phyloP scores from a whole-genome alignment of 2,888 invertebrate genomes.

The Taenaris catops region DNA sequence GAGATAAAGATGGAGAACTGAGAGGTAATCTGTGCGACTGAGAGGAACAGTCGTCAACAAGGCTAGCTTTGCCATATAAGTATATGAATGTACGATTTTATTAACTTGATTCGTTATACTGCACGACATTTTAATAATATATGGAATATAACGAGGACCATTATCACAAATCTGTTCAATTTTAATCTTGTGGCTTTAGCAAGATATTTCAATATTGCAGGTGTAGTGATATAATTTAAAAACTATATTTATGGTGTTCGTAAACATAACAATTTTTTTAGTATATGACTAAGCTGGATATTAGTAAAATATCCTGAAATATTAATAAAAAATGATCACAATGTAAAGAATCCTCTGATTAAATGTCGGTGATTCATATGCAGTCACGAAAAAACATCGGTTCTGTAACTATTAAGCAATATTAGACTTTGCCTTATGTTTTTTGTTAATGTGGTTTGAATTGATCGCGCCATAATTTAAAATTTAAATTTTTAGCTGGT shows the following conservation, averaged over 20 bases:
- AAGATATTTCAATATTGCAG: no score
- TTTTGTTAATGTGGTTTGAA: slow-evolving; percentile 25
- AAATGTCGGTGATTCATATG: slow-evolving; percentile 25
- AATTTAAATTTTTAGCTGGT: slow-evolving; percentile 26
- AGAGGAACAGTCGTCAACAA: slow-evolving; percentile 61
- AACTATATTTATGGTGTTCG: no score
- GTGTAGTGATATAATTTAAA: no score
- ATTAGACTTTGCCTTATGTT: slow-evolving; percentile 29
- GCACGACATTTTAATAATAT: slow-evolving; percentile 69
- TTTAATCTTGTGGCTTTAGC: slow-evolving; percentile 31
- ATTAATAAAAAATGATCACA: slow-evolving; percentile 17
- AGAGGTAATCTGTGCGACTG: slow-evolving; percentile 45
- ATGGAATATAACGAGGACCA: slow-evolving; percentile 42
- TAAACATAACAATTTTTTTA: no score
- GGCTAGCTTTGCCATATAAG: slow-evolving; percentile 73
- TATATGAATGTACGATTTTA: slow-evolving; percentile 74
- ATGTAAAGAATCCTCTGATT: slow-evolving; percentile 17
- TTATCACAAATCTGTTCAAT: slow-evolving; percentile 13
- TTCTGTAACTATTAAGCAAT: slow-evolving; percentile 32
- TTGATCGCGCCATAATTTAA: slow-evolving; percentile 26
- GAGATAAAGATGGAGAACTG: slow-evolving; percentile 53
- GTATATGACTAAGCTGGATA: no score
- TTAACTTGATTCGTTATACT: slow-evolving; percentile 72
- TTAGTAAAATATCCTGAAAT: no score
- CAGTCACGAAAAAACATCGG: slow-evolving; percentile 25